These are phyloP conservation scores for Ptiloglossa arizonensis DNA, from an alignment of 1,140 invertebrate species.

Conservation along the genomic window DNA sequence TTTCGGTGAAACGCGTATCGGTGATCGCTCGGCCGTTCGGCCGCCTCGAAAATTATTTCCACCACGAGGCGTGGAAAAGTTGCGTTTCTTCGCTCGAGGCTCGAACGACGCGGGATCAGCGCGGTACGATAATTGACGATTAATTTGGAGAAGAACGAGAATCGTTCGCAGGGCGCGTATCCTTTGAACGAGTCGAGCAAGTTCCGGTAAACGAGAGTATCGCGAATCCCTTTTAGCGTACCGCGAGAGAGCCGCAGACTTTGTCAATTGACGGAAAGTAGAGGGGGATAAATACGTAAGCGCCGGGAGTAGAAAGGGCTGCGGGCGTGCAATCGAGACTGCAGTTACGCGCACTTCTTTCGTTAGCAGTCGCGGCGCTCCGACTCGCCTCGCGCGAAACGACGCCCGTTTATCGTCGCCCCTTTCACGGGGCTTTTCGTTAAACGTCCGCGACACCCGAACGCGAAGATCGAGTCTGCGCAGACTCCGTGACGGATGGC, in stretches of 20 bases:
- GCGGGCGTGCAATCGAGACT: constrained; percentile 16
- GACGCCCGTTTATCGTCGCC: constrained; percentile 54
- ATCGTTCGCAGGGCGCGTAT: not conserved
- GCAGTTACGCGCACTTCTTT: constrained; percentile 31
- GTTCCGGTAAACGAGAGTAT: constrained; percentile 24
- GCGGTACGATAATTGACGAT: constrained; percentile 16
- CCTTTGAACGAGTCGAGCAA: not conserved
- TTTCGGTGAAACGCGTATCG: too few relatives aligned
- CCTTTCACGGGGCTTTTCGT: constrained; percentile 59
- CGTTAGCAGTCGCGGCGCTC: constrained; percentile 4
- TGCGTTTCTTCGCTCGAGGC: too few relatives aligned
- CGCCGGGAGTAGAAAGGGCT: constrained; percentile 22
- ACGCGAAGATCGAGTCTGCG: constrained; percentile 44
- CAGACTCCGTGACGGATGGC: constrained; percentile 9
- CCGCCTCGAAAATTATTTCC: too few relatives aligned
- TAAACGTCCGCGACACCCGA: constrained; percentile 59
- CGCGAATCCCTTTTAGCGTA: not conserved
- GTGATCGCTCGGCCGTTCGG: too few relatives aligned
- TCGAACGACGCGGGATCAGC: too few relatives aligned
- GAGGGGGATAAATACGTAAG: constrained; percentile 6
- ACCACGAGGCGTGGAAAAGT: too few relatives aligned
- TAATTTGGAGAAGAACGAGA: not conserved
- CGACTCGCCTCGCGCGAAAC: constrained; percentile 25
- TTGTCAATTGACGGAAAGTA: constrained; percentile 32
- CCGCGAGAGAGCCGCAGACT: not conserved